phyloP scores from a whole-genome alignment of 2,113 vertebrate genomes.

The western clawed frog (Xenopus tropicalis) region DNA sequence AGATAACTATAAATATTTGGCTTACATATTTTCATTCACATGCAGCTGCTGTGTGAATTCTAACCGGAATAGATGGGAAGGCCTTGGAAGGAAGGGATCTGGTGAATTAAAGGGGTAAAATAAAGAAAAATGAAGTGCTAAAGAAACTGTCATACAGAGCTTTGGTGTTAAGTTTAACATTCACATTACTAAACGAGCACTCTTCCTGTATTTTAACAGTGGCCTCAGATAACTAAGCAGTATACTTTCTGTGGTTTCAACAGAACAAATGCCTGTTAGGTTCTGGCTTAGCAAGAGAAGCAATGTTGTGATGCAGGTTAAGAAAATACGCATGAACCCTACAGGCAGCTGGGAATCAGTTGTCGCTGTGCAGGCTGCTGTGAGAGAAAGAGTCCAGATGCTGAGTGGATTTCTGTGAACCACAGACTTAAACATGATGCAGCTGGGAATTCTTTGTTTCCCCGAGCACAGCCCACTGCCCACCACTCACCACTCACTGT shows the following conservation, averaged over 20 bases:
- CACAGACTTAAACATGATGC: slow-evolving; percentile 6
- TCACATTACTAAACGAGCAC: not conserved
- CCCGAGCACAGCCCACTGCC: too few species aligned
- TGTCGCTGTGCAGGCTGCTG: not conserved
- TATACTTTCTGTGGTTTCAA: slow-evolving; percentile 1
- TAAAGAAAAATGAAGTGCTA: slow-evolving; percentile 31
- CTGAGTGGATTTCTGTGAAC: slow-evolving; percentile 7
- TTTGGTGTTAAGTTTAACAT: slow-evolving; percentile 19
- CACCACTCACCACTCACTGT: too few species aligned
- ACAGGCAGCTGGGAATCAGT: slow-evolving; percentile 10
- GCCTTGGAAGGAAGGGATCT: not conserved
- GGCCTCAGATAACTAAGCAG: not conserved
- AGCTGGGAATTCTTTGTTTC: slow-evolving; percentile 23
- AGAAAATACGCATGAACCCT: slow-evolving; percentile 28
- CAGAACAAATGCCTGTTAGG: slow-evolving; percentile 6
- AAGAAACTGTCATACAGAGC: not conserved
- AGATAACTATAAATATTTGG: not conserved
- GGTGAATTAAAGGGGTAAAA: slow-evolving; percentile 2
- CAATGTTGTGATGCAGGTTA: slow-evolving; percentile 38
- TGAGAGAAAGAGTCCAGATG: slow-evolving; percentile 24
- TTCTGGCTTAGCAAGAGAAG: slow-evolving; percentile 17
- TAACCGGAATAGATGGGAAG: not conserved
- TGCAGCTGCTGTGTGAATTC: not conserved
- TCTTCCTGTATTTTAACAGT: slow-evolving; percentile 10
- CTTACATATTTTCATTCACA: not conserved